Conservation (phyloP, 2,888 invertebrate species). For the Lamellibrachia columna region DNA sequence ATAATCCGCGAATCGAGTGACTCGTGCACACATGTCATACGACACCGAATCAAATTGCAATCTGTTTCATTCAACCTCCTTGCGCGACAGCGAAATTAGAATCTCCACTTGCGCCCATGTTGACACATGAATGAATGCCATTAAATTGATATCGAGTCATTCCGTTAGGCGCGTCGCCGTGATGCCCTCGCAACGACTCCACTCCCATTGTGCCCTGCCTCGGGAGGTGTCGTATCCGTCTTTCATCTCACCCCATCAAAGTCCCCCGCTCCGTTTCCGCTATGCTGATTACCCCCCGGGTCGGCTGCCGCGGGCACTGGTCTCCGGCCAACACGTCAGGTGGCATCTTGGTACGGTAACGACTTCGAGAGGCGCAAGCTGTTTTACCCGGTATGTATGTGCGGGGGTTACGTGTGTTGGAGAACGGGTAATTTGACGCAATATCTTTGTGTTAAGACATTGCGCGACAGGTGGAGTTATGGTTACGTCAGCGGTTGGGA, state of each 20-base stretch:
- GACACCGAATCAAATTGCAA: background rate
- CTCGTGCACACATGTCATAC: background rate
- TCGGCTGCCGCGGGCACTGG: background rate
- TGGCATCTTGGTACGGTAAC: background rate
- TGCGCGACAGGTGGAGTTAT: background rate
- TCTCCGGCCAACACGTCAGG: background rate
- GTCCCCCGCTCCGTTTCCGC: background rate
- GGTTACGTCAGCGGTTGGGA: background rate
- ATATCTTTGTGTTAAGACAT: background rate
- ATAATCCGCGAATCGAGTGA: background rate
- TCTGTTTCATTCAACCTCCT: background rate
- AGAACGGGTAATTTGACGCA: constrained; percentile 4
- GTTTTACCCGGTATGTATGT: background rate
- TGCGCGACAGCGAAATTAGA: background rate
- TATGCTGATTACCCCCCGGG: background rate
- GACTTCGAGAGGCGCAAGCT: background rate
- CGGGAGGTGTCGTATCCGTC: background rate
- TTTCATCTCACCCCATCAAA: constrained; percentile 6
- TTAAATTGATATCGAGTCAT: background rate
- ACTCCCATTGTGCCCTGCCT: background rate
- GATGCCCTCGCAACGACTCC: background rate
- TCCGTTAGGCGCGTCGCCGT: background rate
- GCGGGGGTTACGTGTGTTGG: background rate
- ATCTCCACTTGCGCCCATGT: background rate
- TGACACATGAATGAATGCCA: background rate